A percentile compares a stretch with the other conserved stretches of the same genome.
These are phyloP conservation scores for Coturnix japonica DNA, from an alignment of 2,113 vertebrate genomes.

Conservation along the genomic window DNA sequence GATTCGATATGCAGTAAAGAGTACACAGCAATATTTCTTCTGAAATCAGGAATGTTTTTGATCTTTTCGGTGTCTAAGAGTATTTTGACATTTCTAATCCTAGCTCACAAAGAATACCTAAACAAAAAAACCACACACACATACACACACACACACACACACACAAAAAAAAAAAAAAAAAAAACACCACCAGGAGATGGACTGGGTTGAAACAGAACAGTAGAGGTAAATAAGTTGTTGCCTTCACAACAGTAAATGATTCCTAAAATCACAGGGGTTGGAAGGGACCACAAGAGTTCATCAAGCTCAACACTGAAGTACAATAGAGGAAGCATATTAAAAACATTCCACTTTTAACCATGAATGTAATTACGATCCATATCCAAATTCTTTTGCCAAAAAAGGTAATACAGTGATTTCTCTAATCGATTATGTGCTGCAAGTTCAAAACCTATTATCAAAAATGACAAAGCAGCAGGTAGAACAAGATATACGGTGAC, in stretches of 20 bases:
- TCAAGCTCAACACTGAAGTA: neutral
- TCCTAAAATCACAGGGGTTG: neutral
- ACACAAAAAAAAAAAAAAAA: neutral
- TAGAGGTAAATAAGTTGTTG: neutral
- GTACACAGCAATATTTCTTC: neutral
- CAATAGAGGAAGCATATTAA: neutral
- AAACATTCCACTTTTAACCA: neutral
- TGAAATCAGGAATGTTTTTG: neutral
- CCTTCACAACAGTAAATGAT: neutral
- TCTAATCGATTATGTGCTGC: neutral
- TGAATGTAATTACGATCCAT: neutral
- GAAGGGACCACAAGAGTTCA: too few relatives aligned
- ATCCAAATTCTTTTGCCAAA: neutral
- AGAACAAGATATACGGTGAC: neutral
- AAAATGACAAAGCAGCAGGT: neutral
- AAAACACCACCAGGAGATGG: neutral
- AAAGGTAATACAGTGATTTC: neutral
- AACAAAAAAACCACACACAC: neutral
- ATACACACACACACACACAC: too few relatives aligned
- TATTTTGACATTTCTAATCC: neutral
- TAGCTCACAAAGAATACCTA: neutral
- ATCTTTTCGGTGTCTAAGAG: neutral
- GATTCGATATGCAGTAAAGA: neutral
- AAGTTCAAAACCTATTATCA: constrained; percentile 5
- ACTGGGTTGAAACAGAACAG: neutral